Conservation (phyloP, 2,888 invertebrate species). For the Dryococelus australis region DNA sequence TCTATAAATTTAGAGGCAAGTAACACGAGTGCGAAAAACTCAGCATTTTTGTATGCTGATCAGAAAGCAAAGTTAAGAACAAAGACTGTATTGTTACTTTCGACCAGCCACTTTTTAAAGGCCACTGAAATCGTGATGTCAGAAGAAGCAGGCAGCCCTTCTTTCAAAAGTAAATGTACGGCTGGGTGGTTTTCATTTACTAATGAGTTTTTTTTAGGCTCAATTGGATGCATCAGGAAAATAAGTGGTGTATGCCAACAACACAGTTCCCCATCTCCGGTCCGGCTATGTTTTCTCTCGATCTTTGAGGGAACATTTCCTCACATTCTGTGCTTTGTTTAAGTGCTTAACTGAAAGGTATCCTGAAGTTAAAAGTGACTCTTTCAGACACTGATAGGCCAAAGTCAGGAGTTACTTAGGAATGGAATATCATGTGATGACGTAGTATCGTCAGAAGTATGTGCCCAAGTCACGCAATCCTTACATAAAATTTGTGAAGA, state of each 20-base stretch:
- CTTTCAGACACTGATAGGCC: neutral
- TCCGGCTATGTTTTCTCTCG: neutral
- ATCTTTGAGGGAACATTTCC: neutral
- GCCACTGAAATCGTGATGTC: conserved; percentile 20
- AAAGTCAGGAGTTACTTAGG: conserved; percentile 20
- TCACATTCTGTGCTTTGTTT: neutral
- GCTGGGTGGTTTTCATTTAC: conserved; percentile 17
- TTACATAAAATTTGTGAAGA: neutral
- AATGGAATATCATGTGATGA: neutral
- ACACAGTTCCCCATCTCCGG: neutral
- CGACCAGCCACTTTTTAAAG: neutral
- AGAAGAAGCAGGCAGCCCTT: neutral
- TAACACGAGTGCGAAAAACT: neutral
- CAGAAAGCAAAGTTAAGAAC: neutral
- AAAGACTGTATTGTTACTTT: conserved; percentile 5
- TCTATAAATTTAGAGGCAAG: conserved; percentile 22
- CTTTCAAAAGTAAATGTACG: conserved; percentile 22
- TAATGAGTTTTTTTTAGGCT: neutral
- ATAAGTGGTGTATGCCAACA: neutral
- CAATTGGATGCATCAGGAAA: neutral
- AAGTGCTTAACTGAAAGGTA: conserved; percentile 17
- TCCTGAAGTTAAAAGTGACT: neutral
- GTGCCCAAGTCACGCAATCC: neutral
- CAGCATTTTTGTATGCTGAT: neutral
- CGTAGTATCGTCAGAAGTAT: neutral